Base-by-base conservation (phyloP, 2,797 vertebrate genomes). In the Microctenopoma steveboyesi region DNA sequence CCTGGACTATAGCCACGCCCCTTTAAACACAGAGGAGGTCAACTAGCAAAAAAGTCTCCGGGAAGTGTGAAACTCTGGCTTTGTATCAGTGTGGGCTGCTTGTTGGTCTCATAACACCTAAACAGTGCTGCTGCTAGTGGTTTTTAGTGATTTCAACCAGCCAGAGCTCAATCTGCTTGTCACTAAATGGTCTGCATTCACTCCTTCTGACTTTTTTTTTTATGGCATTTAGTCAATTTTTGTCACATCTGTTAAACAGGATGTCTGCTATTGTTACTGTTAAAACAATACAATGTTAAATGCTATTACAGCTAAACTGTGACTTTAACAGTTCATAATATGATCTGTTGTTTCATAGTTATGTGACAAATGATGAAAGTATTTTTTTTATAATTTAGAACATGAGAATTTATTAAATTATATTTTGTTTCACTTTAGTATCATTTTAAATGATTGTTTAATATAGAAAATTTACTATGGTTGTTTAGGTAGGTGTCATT, bases 1-100 rank as follows among this genome's bases (percentile, higher is more conserved):
- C 79, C 78, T 74, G 12, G 64, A 60, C 70, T 78, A 58, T 74
- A 68, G 83, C 89, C 91, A 82, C 88, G 78, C 91, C 90, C 81
- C 83, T 72, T 74, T 70, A 76, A 85, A 73, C 61, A 75, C 61
- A 74, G 76, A 77, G 49, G 71, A 79, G 82, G 76, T 85, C 68
- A 85, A 54, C 13, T 37, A 42, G 27, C 11, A 53, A 66, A 67
- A 51, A 64, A 77, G 67, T 67, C 67, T 58, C 55, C 54, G 45
- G 66, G 64, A 66, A 74, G 76, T 67, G 81, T 85, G 85, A 84
- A 80, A 88, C 82, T 71, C 81, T 89, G 76, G 46, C 72, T 83
- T 78, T 81, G 69, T 81, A 72, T 79, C 22, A 77, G 72, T 82
- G 72, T 82, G 74, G 60, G 61, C 67, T 18, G 42, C 12, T 22